These are phyloP conservation scores for Erebia epiphron DNA, from an alignment of 2,888 invertebrate genomes.

Conservation along the genomic window DNA sequence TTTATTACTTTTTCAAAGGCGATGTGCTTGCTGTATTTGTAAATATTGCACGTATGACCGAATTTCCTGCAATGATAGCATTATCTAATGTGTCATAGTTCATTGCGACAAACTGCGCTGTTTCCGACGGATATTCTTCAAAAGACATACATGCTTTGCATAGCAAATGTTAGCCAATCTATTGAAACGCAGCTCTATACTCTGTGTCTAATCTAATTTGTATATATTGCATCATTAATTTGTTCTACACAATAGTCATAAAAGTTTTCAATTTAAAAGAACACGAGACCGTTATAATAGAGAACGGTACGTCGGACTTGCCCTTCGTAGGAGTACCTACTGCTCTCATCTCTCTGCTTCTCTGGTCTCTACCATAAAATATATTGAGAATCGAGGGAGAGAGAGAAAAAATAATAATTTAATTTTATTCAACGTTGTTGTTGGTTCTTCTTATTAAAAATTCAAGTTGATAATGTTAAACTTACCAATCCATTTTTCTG, in stretches of 20 bases:
- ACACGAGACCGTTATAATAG: too few relatives aligned
- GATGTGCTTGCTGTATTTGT: slow-evolving; percentile 41
- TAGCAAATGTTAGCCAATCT: slow-evolving; percentile 3
- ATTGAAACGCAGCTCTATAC: not conserved
- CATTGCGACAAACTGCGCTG: slow-evolving; percentile 48
- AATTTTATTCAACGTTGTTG: too few relatives aligned
- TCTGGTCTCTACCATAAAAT: too few relatives aligned
- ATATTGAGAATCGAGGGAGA: not conserved
- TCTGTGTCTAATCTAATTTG: not conserved
- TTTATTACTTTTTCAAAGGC: slow-evolving; percentile 16
- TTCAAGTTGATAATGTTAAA: not conserved
- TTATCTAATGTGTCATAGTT: slow-evolving; percentile 53
- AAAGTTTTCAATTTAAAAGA: too few relatives aligned
- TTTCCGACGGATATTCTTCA: slow-evolving; percentile 47
- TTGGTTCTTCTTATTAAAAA: too few relatives aligned
- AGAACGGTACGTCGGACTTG: too few relatives aligned
- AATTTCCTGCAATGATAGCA: slow-evolving; percentile 54
- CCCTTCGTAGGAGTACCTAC: too few relatives aligned
- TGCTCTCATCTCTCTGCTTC: too few relatives aligned
- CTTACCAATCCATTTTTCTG: not conserved
- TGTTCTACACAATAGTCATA: too few relatives aligned
- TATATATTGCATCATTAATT: not conserved
- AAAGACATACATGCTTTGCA: slow-evolving; percentile 26
- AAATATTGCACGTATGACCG: slow-evolving; percentile 48
- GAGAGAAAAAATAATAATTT: too few relatives aligned